Evolutionary conservation across 2,113 vertebrate genomes (phyloP).

Genomic region (Sorex araneus): DNA sequence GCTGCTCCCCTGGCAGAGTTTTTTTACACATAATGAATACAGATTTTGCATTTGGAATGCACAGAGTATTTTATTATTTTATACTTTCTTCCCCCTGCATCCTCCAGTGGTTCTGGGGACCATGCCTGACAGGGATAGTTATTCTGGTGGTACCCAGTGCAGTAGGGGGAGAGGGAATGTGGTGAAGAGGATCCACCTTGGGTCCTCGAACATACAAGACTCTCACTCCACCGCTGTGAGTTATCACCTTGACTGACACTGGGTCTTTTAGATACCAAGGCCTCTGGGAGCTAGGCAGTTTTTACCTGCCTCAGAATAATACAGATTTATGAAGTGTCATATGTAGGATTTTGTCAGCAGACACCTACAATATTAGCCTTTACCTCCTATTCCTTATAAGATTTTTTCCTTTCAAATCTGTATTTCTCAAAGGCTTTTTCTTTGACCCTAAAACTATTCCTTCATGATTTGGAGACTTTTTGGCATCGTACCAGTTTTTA

Average conservation of each 20-base stretch:
- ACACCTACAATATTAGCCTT: not conserved
- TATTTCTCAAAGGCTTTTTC: not conserved
- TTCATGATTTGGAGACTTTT: not conserved
- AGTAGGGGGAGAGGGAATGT: too few species aligned
- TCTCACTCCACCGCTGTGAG: too few species aligned
- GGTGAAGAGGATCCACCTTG: too few species aligned
- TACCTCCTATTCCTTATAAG: not conserved
- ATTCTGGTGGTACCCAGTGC: too few species aligned
- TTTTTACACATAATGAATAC: too few species aligned
- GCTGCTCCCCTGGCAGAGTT: too few species aligned
- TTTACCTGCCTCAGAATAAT: not conserved
- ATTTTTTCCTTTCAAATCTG: not conserved
- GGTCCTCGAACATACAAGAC: too few species aligned
- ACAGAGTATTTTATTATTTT: too few species aligned
- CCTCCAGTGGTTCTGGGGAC: too few species aligned
- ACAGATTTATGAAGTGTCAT: not conserved
- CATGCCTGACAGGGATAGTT: too few species aligned
- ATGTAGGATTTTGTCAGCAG: not conserved
- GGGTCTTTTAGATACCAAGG: not conserved
- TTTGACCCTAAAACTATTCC: not conserved
- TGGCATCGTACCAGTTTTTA: not conserved
- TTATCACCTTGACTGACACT: not conserved
- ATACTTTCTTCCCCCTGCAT: too few species aligned
- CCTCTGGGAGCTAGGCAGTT: not conserved
- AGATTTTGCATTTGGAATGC: not conserved